These are phyloP conservation scores for Drosophila subobscura DNA, from an alignment of 1,140 invertebrate species.

Conservation along the genomic window DNA sequence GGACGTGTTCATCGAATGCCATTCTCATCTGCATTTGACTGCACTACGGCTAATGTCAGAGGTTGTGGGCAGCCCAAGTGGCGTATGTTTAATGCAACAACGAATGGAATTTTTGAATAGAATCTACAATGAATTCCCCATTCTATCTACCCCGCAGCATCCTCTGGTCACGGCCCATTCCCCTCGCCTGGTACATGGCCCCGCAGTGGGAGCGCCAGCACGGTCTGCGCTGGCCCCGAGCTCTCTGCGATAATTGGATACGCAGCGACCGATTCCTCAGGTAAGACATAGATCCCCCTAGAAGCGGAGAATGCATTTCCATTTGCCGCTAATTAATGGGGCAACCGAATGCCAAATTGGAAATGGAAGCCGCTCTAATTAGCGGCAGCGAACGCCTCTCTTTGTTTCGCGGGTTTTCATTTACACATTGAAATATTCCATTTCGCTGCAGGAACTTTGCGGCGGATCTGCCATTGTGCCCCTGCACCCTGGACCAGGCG, in stretches of 20 bases:
- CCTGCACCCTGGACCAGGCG: constrained; percentile 96
- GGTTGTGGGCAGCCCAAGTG: background rate
- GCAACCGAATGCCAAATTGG: constrained; percentile 31
- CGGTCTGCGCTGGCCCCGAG: constrained; percentile 91
- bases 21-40: constrained; percentile 1
- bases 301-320: constrained; percentile 38
- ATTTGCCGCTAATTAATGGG: constrained; percentile 67
- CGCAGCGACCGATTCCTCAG: constrained; percentile 91
- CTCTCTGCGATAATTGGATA: constrained; percentile 94
- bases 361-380: constrained; percentile 35
- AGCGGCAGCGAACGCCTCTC: constrained; percentile 3
- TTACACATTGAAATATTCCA: background rate
- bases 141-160: constrained; percentile 84
- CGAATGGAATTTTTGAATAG: constrained; percentile 3
- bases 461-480: constrained; percentile 93
- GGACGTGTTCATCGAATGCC: constrained; percentile 16
- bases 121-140: constrained; percentile 16
- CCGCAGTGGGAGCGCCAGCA: constrained; percentile 92
- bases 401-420: background rate
- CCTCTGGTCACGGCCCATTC: constrained; percentile 95
- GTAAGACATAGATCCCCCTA: constrained; percentile 53
- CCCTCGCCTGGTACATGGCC: constrained; percentile 95
- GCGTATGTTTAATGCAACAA: constrained; percentile 34
- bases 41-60: constrained; percentile 16
- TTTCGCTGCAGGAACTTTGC: constrained; percentile 91